These are phyloP conservation scores for Watsonalla binaria DNA, from an alignment of 2,888 invertebrate genomes.

Conservation along the genomic window DNA sequence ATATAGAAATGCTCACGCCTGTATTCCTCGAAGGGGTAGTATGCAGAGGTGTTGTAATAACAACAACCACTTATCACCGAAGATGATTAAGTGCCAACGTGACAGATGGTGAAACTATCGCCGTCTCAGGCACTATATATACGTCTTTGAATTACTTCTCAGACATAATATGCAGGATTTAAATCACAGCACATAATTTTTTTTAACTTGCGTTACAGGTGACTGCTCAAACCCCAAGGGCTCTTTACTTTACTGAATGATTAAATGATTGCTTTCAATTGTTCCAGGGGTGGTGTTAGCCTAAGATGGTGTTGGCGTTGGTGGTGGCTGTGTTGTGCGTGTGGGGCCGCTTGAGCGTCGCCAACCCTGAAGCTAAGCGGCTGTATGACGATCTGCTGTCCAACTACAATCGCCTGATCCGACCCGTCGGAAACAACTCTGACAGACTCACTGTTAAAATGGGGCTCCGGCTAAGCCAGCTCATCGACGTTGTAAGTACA, in stretches of 20 bases:
- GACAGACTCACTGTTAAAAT: constrained; percentile 97
- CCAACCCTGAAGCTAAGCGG: constrained; percentile 95
- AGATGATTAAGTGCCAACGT: no score
- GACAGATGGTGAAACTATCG: no score
- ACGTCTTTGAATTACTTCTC: no score
- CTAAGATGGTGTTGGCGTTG: constrained; percentile 89
- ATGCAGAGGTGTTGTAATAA: no score
- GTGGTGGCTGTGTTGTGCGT: constrained; percentile 86
- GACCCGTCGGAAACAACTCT: constrained; percentile 96
- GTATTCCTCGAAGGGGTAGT: no score
- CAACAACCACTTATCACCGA: no score
- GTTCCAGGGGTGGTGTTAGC: constrained; percentile 89
- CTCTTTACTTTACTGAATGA: not conserved
- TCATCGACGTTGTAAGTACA: constrained; percentile 93
- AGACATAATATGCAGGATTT: no score
- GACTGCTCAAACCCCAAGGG: no score
- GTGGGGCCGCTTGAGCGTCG: constrained; percentile 87
- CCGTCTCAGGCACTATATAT: no score
- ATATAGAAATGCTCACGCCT: no score
- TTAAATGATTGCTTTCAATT: constrained; percentile 18
- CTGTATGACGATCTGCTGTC: constrained; percentile 96
- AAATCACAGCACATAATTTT: no score
- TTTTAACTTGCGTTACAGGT: no score
- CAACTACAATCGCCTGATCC: constrained; percentile 96
- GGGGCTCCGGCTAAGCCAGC: constrained; percentile 93